phyloP scores from a whole-genome alignment of 2,888 invertebrate genomes.

The Brachyptera putata region DNA sequence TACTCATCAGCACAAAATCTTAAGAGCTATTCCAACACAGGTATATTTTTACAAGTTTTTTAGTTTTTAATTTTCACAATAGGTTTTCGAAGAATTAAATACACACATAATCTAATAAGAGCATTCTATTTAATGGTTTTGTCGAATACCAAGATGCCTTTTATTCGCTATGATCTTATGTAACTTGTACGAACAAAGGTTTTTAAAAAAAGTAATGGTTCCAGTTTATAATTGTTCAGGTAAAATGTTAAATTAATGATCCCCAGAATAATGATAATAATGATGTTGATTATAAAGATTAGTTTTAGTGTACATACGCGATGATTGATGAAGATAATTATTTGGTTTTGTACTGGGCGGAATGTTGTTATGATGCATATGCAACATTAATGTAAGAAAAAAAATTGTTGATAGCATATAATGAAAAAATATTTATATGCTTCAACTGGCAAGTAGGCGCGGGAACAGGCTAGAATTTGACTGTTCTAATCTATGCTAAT shows the following conservation, averaged over 20 bases:
- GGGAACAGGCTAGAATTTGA: background rate
- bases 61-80: slow-evolving; percentile 11
- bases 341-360: background rate
- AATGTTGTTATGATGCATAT: slow-evolving; percentile 10
- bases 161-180: too few species aligned
- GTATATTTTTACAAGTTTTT: slow-evolving; percentile 14
- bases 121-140: slow-evolving; percentile 1
- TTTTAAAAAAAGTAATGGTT: slow-evolving; percentile 2
- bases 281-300: slow-evolving; percentile 13
- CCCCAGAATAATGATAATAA: slow-evolving; percentile 3
- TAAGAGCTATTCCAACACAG: background rate
- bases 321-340: slow-evolving; percentile 15
- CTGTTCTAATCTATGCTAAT: slow-evolving; percentile 11
- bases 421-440: slow-evolving; percentile 15
- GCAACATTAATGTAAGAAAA: background rate
- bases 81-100: slow-evolving; percentile 1
- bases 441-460: slow-evolving; percentile 1
- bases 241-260: slow-evolving; percentile 4
- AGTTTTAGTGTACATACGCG: too few species aligned
- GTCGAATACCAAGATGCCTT: background rate
- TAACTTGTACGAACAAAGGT: too few species aligned
- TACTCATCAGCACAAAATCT: background rate
- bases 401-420: slow-evolving; percentile 7
- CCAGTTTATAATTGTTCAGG: slow-evolving; percentile 8
- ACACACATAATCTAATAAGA: background rate